Percentiles rank a stretch among this genome's conserved stretches.
phyloP scores from a whole-genome alignment of 1,140 invertebrate genomes.

The Drosophila jambulina region DNA sequence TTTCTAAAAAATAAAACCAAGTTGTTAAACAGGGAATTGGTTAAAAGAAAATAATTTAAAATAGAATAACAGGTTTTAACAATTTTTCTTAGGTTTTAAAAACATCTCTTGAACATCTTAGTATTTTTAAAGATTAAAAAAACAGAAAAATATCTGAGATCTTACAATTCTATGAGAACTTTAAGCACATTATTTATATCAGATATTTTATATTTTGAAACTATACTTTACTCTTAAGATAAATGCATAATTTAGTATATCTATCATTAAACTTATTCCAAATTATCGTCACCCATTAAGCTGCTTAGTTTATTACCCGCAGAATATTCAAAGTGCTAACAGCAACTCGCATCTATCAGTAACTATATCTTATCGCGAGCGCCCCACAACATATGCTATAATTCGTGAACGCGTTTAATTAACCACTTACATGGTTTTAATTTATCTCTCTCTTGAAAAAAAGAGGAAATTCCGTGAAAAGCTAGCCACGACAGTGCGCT shows the following conservation, averaged over 20 bases:
- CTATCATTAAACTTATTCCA: background rate
- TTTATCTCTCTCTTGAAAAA: slow-evolving; percentile 46
- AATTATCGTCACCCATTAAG: background rate
- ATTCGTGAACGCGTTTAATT: slow-evolving; percentile 77
- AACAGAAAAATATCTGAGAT: background rate
- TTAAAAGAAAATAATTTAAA: background rate
- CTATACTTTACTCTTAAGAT: no score
- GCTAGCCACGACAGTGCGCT: slow-evolving; percentile 21
- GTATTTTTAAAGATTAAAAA: background rate
- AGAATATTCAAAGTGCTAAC: slow-evolving; percentile 18
- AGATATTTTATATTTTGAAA: no score
- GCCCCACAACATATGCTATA: slow-evolving; percentile 78
- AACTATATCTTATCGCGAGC: slow-evolving; percentile 60
- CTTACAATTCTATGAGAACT: no score
- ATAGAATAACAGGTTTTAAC: no score
- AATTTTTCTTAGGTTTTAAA: background rate
- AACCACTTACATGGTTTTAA: slow-evolving; percentile 83
- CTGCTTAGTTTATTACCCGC: slow-evolving; percentile 18
- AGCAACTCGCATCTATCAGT: background rate
- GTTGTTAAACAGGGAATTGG: background rate
- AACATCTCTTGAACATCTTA: background rate
- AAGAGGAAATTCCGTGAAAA: slow-evolving; percentile 24
- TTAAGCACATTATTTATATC: no score
- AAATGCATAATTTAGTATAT: no score
- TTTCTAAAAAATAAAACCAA: background rate